Base-by-base conservation (phyloP, 2,797 vertebrate genomes). In the Corythornis leucogaster region DNA sequence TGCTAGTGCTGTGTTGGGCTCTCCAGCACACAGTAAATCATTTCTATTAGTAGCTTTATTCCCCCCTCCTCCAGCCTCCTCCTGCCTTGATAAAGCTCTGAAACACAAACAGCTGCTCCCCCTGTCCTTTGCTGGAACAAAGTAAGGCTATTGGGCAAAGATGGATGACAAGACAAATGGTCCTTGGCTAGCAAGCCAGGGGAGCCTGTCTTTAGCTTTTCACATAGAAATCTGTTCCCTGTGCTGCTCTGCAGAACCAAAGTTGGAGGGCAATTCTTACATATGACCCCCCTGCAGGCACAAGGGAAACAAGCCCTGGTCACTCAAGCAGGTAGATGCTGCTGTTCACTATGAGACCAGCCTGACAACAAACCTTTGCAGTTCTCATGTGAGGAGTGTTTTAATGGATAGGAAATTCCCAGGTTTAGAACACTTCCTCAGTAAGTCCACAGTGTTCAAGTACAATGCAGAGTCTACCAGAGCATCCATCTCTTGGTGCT, bases 311-410 rank as follows among this genome's bases (percentile, higher is more conserved):
- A 51, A 51, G 30, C 6, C 38, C 24, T 50, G n/a, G 7, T 3
- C 1, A 2, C 64, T 58, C 61, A 74, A 64, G n/a, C 28, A 76
- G 46, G 9, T 19, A 14, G 4, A 42, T 0, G 0, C 4, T 48
- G n/a, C 30, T 58, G 20, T 17, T 64, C 40, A 50, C 51, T 68
- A 5, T 9, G 17, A 64, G 42, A 51, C 17, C 38, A 66, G 30
- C 51, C 45, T 43, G 61, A 48, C 38, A 74, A 80, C 85, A 25
- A 7, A 0, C 28, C 42, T 82, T 15, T 63, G 18, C 66, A 42
- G 46, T 9, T 74, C 50, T 67, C 46, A 50, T 54, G 17, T 48
- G 7, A 61, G 8, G 9, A 68, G 6, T 20, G 50, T 71, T 55
- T 80, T 35, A 83, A 86, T 11, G 24, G 24, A 25, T 2, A 63